phyloP scores from a whole-genome alignment of 2,113 vertebrate genomes.

The Quiscalus mexicanus region DNA sequence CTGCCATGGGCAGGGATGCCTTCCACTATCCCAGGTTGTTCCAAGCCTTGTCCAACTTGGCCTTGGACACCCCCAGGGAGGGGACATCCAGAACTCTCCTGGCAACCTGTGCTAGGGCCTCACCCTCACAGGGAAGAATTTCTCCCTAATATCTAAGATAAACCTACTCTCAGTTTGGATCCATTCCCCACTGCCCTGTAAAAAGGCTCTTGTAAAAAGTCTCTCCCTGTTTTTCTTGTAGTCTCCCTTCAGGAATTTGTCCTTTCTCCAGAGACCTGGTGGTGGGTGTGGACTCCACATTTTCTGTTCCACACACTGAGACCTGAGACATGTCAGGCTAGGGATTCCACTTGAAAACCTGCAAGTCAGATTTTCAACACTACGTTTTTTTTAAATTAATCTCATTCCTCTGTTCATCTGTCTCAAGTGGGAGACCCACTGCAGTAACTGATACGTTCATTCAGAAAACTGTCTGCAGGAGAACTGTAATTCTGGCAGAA shows the following conservation, averaged over 20 bases:
- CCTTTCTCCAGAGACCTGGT: not conserved
- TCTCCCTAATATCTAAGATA: not conserved
- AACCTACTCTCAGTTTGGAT: not conserved
- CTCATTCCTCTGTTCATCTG: not conserved
- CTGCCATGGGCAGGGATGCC: not conserved
- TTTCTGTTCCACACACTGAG: not conserved
- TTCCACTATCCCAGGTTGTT: rapidly evolving
- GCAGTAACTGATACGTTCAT: not conserved
- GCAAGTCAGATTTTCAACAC: not conserved
- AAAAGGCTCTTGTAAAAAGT: not conserved
- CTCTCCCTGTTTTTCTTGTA: not conserved
- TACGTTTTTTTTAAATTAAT: not conserved
- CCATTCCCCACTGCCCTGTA: not conserved
- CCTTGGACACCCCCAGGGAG: not conserved
- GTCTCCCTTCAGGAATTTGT: not conserved
- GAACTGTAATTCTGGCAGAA: not conserved
- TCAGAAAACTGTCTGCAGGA: slow-evolving; percentile 4
- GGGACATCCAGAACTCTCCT: not conserved
- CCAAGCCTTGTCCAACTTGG: not conserved
- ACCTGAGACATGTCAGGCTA: not conserved
- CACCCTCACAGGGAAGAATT: not conserved
- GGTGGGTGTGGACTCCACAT: not conserved
- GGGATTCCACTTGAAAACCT: not conserved
- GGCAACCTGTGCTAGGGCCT: not conserved
- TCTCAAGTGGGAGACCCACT: not conserved